phyloP scores from a whole-genome alignment of 2,888 invertebrate species.

The Lepidochrysops patricia region DNA sequence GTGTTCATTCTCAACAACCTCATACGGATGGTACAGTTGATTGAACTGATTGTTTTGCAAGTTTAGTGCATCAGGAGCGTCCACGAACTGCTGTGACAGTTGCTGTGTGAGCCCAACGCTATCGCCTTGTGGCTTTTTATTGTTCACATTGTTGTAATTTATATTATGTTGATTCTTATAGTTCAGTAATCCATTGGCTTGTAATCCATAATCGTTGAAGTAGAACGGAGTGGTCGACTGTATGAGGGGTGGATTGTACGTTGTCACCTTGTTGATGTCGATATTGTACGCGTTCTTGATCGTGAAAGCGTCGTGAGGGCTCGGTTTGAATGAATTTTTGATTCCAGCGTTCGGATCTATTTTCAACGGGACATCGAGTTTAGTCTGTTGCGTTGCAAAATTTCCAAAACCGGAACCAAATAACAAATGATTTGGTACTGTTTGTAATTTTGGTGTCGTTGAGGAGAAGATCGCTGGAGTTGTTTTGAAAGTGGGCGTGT shows the following conservation, averaged over 20 bases:
- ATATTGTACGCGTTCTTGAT: conserved; percentile 41
- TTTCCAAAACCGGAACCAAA: conserved; percentile 59
- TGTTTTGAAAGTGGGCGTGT: conserved; percentile 50
- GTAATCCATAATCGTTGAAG: conserved; percentile 34
- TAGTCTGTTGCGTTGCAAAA: conserved; percentile 63
- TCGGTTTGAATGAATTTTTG: conserved; percentile 56
- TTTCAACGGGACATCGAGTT: conserved; percentile 47
- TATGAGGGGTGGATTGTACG: conserved; percentile 51
- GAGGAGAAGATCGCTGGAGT: conserved; percentile 41
- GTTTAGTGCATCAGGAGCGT: conserved; percentile 36
- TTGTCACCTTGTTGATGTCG: conserved; percentile 50
- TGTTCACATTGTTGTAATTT: conserved; percentile 40
- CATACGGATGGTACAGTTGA: conserved; percentile 44
- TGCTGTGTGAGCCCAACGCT: conserved; percentile 52
- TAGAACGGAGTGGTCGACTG: conserved; percentile 45
- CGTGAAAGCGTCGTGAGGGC: conserved; percentile 61
- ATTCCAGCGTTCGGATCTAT: conserved; percentile 51
- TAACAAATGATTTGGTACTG: conserved; percentile 47
- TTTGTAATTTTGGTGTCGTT: conserved; percentile 50
- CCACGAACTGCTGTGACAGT: conserved; percentile 43
- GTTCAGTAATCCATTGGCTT: conserved; percentile 40
- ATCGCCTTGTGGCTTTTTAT: conserved; percentile 50
- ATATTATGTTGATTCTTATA: conserved; percentile 41
- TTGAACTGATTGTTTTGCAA: conserved; percentile 31
- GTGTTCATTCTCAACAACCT: conserved; percentile 59